These are phyloP conservation scores for Phymanthus crucifer DNA, from an alignment of 92 coral and sea anemone genomes.

Conservation along the genomic window DNA sequence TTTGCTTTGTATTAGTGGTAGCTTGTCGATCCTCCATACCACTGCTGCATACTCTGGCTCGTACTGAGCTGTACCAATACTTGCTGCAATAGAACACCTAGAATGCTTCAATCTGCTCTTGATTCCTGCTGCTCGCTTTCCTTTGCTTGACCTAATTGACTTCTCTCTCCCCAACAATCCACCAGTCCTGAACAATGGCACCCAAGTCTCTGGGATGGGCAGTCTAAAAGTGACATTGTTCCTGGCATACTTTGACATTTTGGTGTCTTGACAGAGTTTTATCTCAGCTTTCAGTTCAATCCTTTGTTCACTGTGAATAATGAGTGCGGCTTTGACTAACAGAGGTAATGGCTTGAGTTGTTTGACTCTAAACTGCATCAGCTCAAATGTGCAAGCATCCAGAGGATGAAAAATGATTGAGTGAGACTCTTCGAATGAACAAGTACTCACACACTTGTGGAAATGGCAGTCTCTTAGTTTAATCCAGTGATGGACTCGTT, in stretches of 20 bases:
- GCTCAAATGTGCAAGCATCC: slow-evolving; percentile 97
- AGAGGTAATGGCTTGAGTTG: slow-evolving; percentile 88
- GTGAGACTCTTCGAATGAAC: slow-evolving; percentile 69
- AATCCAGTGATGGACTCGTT: slow-evolving; percentile 94
- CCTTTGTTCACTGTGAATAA: slow-evolving; percentile 78
- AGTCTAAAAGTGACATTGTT: slow-evolving; percentile 87
- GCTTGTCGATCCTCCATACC: slow-evolving; percentile 84
- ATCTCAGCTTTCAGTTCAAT: slow-evolving; percentile 91
- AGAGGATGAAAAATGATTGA: slow-evolving; percentile 88
- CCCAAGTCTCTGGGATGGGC: slow-evolving; percentile 97
- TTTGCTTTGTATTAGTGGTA: slow-evolving; percentile 90
- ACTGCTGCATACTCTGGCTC: slow-evolving; percentile 88
- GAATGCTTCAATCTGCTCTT: slow-evolving; percentile 85
- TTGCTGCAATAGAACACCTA: slow-evolving; percentile 78
- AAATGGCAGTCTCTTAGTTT: slow-evolving; percentile 69
- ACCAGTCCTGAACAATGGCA: slow-evolving; percentile 85
- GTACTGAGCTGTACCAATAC: slow-evolving; percentile 90
- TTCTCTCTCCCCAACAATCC: slow-evolving; percentile 85
- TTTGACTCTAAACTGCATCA: slow-evolving; percentile 93
- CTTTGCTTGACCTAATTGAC: slow-evolving; percentile 90
- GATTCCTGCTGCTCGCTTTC: slow-evolving; percentile 80
- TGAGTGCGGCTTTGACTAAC: slow-evolving; percentile 64
- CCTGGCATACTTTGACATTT: slow-evolving; percentile 86
- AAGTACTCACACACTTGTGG: slow-evolving; percentile 77
- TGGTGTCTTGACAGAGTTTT: slow-evolving; percentile 88